These are phyloP conservation scores for Picus viridis DNA, from an alignment of 2,797 vertebrate genomes.

Conservation along the genomic window DNA sequence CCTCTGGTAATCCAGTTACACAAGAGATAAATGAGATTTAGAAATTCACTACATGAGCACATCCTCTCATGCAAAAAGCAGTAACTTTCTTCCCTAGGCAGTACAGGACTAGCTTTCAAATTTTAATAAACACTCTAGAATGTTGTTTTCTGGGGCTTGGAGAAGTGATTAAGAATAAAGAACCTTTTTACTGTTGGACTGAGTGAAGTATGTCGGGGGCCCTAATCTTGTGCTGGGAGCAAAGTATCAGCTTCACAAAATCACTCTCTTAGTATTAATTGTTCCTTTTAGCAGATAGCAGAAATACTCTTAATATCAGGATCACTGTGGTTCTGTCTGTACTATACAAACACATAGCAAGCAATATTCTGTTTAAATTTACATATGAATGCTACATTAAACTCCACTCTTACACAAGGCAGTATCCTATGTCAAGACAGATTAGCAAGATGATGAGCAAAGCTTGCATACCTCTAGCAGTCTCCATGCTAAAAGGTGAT, in stretches of 20 bases:
- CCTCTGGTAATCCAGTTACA: constrained; percentile 41
- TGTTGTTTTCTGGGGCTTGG: background rate
- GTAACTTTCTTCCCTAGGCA: constrained; percentile 31
- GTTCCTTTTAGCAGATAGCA: background rate
- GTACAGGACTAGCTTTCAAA: constrained; percentile 19
- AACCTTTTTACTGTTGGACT: background rate
- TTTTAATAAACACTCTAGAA: constrained; percentile 42
- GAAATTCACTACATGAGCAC: constrained; percentile 8
- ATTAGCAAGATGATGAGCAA: background rate
- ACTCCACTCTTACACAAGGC: background rate
- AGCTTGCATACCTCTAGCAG: background rate
- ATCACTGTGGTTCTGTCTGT: background rate
- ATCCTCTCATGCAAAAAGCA: constrained; percentile 14
- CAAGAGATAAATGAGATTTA: constrained; percentile 48
- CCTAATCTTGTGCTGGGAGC: constrained; percentile 2
- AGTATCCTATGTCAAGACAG: background rate
- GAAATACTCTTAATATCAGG: background rate
- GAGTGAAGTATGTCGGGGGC: background rate
- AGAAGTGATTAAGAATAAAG: constrained; percentile 44
- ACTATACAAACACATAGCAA: background rate
- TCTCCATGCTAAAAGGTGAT: background rate
- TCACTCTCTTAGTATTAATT: background rate
- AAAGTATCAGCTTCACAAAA: constrained; percentile 26
- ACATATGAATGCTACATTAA: background rate
- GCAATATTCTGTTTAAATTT: background rate